Evolutionary conservation across 1,140 invertebrate genomes (phyloP).

Genomic region (Battus philenor): DNA sequence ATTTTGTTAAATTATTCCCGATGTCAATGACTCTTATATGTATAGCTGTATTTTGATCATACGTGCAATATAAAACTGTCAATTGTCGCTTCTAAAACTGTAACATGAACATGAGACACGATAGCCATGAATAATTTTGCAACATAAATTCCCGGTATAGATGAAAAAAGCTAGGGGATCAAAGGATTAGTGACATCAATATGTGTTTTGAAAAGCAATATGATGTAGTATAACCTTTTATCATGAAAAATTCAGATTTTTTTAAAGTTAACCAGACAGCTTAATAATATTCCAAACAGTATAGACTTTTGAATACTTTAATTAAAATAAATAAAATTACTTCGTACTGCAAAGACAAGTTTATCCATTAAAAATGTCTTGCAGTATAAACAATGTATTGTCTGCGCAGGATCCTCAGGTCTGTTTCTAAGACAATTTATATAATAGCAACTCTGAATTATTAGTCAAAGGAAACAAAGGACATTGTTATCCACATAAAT

Average conservation of each 20-base stretch:
- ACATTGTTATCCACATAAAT: conserved; percentile 53
- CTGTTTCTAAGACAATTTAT: conserved; percentile 23
- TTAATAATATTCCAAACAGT: no score
- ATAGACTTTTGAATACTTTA: conserved; percentile 7
- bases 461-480: conserved; percentile 52
- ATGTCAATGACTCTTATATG: no score
- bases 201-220: neutral
- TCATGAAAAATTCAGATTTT: no score
- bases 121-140: conserved; percentile 34
- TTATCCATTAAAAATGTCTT: conserved; percentile 16
- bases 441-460: conserved; percentile 40
- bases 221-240: no score
- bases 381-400: conserved; percentile 8
- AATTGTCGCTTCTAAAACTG: conserved; percentile 21
- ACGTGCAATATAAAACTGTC: conserved; percentile 18
- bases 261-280: no score
- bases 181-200: neutral
- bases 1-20: no score
- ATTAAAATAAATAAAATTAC: conserved; percentile 4
- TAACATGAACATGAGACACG: conserved; percentile 21
- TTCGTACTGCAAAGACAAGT: conserved; percentile 10
- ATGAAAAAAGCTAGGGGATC: neutral
- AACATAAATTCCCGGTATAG: conserved; percentile 19
- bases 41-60: conserved; percentile 13
- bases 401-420: conserved; percentile 10